Evolutionary conservation across 2,113 vertebrate species (phyloP).

Genomic region (Gadus macrocephalus): DNA sequence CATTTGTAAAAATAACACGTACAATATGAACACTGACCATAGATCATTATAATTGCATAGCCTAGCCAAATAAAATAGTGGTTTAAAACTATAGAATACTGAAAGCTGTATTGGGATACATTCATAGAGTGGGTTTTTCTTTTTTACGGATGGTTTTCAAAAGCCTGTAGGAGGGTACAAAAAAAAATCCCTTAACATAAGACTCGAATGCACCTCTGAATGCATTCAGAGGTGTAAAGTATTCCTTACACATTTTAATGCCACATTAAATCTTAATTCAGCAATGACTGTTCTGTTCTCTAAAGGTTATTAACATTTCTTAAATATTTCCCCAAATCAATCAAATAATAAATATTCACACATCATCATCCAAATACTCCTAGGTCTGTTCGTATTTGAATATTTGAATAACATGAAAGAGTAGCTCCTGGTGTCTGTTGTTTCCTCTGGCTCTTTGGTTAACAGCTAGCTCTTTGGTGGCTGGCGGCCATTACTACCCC

Average conservation of each 20-base stretch:
- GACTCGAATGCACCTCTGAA: conserved; percentile 49
- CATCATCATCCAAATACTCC: conserved; percentile 40
- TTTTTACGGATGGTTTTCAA: conserved; percentile 25
- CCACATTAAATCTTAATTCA: conserved; percentile 22
- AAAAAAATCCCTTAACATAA: conserved; percentile 47
- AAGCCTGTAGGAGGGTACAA: conserved; percentile 5
- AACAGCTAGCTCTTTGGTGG: conserved; percentile 30
- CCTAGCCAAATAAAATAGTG: conserved; percentile 37
- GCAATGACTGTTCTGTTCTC: conserved; percentile 27
- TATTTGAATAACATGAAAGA: conserved; percentile 77
- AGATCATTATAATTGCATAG: conserved; percentile 42
- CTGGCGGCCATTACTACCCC: conserved; percentile 20
- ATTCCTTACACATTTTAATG: conserved; percentile 33
- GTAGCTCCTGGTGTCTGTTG: conserved; percentile 78
- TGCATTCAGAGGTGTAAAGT: conserved; percentile 22
- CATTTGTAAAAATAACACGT: conserved; percentile 3
- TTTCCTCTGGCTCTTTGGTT: conserved; percentile 53
- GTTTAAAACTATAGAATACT: conserved; percentile 48
- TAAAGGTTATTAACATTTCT: conserved; percentile 29
- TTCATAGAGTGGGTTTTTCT: not conserved
- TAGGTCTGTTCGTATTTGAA: conserved; percentile 73
- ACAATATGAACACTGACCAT: conserved; percentile 25
- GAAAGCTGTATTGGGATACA: conserved; percentile 33
- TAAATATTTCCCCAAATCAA: conserved; percentile 43
- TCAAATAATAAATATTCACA: conserved; percentile 68